Conservation (phyloP, 2,888 invertebrate species). For the Cheilosia vulpina region DNA sequence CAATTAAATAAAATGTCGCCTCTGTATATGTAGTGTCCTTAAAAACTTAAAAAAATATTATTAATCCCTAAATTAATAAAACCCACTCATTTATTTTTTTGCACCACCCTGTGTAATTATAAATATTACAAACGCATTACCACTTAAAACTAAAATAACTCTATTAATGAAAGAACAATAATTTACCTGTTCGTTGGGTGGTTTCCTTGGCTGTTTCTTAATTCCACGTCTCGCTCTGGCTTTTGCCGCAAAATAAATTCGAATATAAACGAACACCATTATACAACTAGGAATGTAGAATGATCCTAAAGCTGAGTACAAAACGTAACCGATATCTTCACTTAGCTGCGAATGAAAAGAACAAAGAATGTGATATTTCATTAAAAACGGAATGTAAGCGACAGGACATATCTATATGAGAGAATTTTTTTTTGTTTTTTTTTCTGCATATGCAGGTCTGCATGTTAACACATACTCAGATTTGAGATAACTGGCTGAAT, state of each 20-base stretch:
- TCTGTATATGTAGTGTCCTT: too few relatives aligned
- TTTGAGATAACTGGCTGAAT: conserved; percentile 17
- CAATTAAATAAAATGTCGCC: too few relatives aligned
- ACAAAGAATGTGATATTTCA: conserved; percentile 30
- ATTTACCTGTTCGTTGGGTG: conserved; percentile 83
- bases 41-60: too few relatives aligned
- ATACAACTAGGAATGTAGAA: conserved; percentile 99
- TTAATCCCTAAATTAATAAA: too few relatives aligned
- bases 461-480: background rate
- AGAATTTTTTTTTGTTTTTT: conserved; percentile 1
- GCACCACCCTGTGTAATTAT: too few relatives aligned
- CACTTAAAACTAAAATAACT: background rate
- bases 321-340: conserved; percentile 98
- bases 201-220: conserved; percentile 89
- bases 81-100: too few relatives aligned
- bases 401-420: conserved; percentile 23
- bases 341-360: conserved; percentile 89
- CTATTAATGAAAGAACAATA: background rate
- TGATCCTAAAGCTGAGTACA: conserved; percentile 98
- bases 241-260: conserved; percentile 98
- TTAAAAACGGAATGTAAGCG: conserved; percentile 27
- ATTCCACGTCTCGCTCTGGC: conserved; percentile 95
- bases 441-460: background rate
- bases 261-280: conserved; percentile 99
- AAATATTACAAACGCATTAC: too few relatives aligned